Percentiles rank a stretch among this genome's conserved stretches.
phyloP scores from a whole-genome alignment of 2,797 vertebrate genomes.

The Sebastolobus altivelis region DNA sequence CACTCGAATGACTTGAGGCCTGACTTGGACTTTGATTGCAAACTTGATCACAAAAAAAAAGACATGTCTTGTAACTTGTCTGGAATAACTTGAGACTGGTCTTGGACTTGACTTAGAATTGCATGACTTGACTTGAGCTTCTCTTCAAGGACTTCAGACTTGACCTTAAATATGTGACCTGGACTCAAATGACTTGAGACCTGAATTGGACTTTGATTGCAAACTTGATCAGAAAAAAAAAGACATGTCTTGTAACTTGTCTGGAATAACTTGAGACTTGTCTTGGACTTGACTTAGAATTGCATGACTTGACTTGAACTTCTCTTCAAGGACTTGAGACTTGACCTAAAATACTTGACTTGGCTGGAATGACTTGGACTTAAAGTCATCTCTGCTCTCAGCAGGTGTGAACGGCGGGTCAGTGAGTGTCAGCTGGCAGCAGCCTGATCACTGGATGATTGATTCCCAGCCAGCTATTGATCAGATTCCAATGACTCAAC shows the following conservation, averaged over 20 bases:
- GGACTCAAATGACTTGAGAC: not conserved
- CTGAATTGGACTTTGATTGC: not conserved
- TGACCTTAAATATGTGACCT: too few relatives aligned
- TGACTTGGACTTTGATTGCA: not conserved
- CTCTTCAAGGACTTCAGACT: not conserved
- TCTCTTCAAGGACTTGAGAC: not conserved
- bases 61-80: too few relatives aligned
- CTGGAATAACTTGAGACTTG: not conserved
- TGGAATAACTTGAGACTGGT: not conserved
- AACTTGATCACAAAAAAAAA: too few relatives aligned
- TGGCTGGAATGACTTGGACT: not conserved
- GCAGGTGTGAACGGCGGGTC: not conserved
- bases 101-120: not conserved
- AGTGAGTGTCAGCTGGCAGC: not conserved
- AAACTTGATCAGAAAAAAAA: too few relatives aligned
- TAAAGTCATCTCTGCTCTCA: not conserved
- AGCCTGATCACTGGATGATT: not conserved
- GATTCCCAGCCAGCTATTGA: conserved; percentile 15
- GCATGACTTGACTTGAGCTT: not conserved
- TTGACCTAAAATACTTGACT: not conserved
- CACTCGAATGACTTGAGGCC: not conserved
- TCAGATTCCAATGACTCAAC: conserved; percentile 25
- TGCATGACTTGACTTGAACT: not conserved
- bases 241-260: too few relatives aligned
- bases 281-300: not conserved